Base-by-base conservation (phyloP, 2,888 invertebrate genomes). In the Leucophenga maculata region DNA sequence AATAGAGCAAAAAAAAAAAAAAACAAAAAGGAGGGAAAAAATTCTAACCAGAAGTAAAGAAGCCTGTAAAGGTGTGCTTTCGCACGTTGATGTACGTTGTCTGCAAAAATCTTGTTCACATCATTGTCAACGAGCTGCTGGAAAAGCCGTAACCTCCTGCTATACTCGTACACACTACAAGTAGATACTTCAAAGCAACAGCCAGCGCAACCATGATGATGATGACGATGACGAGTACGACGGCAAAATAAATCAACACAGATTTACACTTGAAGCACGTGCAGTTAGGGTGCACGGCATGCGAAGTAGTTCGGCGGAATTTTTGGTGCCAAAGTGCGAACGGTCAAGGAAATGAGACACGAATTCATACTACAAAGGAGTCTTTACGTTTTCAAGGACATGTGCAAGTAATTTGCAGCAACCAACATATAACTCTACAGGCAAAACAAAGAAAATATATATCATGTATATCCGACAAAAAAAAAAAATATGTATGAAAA, bases 341-440 rank as follows among this genome's bases (percentile, higher is more conserved):
- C 62, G 62, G 62, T 64, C 62, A 64, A 64, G 62, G 62, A 64
- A 64, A 64, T 64, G 46, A 48, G 48, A n/a, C 50, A 50, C 60
- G 60, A 60, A 39, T 18, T 44, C 26, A 3, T 26, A 26, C 4
- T 26, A 26, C 26, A 26, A 26, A 26, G 26, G 26, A 26, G 3
- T 26, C 48, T 20, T 18, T 44, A 62, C 20, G 46, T 46, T 46
- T 48, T 48, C 26, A 64, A 64, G 62, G 62, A 26, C 26, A 26
- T 26, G 26, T 4, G 26, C 26, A 26, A 4, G 26, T 26, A 26
- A 26, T 26, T 26, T 26, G 26, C 26, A 26, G 26, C 26, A 2
- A 26, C n/a, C n/a, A n/a, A n/a, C n/a, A 4, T 26, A 26, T 26
- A 26, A 26, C 26, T 3, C 26, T 26, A 4, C 26, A 26, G 26